These are phyloP conservation scores for Tragelaphus oryx DNA, from an alignment of 2,797 vertebrate species.

Conservation along the genomic window DNA sequence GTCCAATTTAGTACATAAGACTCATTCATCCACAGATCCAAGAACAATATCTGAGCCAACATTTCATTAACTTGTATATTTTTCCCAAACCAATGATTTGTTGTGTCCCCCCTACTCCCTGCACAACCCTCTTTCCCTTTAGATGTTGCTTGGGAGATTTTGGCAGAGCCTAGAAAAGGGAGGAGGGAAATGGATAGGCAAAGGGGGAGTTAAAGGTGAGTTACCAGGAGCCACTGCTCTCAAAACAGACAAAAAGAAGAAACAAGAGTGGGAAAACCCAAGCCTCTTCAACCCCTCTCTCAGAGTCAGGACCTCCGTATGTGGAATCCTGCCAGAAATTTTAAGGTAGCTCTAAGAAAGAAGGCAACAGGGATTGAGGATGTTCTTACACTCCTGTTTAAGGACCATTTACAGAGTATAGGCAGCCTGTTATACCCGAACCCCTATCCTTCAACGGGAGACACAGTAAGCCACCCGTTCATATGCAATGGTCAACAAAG, in stretches of 20 bases:
- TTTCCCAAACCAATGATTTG: conserved; percentile 59
- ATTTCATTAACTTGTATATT: conserved; percentile 66
- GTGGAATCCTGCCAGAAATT: conserved; percentile 39
- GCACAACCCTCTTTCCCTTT: neutral
- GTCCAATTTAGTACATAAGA: conserved; percentile 37
- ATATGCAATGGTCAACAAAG: conserved; percentile 30
- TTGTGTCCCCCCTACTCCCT: neutral
- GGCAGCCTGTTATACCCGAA: neutral
- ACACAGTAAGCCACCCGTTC: neutral
- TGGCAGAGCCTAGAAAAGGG: conserved; percentile 31
- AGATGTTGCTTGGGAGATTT: conserved; percentile 56
- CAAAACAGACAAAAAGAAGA: conserved; percentile 43
- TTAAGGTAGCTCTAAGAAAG: conserved; percentile 48
- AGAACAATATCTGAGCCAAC: conserved; percentile 49
- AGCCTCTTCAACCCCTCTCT: neutral
- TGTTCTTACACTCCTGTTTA: neutral
- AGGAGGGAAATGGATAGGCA: conserved; percentile 27
- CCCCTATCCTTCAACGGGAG: neutral
- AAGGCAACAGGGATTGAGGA: neutral
- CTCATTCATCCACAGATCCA: conserved; percentile 32
- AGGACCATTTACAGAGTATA: conserved; percentile 24
- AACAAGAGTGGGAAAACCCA: conserved; percentile 29
- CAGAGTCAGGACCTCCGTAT: neutral
- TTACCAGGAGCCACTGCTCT: conserved; percentile 34
- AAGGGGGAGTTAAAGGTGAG: neutral